Percentiles rank a stretch among this genome's conserved stretches.
Conservation (phyloP, 1,140 invertebrate genomes). For the Lamellibrachia luymesi region DNA sequence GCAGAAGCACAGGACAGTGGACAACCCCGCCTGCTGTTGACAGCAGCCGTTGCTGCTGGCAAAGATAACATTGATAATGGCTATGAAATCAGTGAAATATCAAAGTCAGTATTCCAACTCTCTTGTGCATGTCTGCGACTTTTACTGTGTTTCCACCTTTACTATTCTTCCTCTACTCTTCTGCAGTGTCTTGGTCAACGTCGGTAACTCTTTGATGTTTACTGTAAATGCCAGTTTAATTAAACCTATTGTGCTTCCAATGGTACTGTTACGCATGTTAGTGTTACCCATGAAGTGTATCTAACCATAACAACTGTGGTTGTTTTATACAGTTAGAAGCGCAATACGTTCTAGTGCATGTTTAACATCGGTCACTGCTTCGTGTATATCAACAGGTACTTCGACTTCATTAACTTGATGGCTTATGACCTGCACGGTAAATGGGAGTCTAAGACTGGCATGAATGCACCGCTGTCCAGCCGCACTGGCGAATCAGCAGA, state of each 20-base stretch:
- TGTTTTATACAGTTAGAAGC: too few species aligned
- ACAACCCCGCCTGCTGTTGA: constrained; percentile 75
- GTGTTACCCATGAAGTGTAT: too few species aligned
- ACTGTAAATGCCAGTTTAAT: too few species aligned
- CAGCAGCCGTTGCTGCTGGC: constrained; percentile 64
- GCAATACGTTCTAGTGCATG: too few species aligned
- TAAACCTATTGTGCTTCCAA: too few species aligned
- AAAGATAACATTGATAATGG: constrained; percentile 23
- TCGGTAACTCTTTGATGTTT: too few species aligned
- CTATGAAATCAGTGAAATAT: constrained; percentile 16
- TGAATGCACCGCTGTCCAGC: constrained; percentile 51
- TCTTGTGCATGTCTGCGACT: too few species aligned
- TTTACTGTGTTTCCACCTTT: too few species aligned
- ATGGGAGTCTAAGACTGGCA: constrained; percentile 83
- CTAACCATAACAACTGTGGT: too few species aligned
- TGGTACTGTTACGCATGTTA: too few species aligned
- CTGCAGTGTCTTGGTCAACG: too few species aligned
- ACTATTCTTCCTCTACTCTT: too few species aligned
- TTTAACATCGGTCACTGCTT: neutral
- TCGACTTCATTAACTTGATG: constrained; percentile 91
- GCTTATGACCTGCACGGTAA: constrained; percentile 92
- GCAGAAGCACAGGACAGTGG: constrained; percentile 79
- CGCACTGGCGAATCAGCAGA: constrained; percentile 37
- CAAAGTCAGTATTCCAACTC: neutral
- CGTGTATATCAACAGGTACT: constrained; percentile 63